Percentiles rank a stretch among this genome's conserved stretches.
phyloP scores from a whole-genome alignment of 2,888 invertebrate genomes.

The Synanthedon myopaeformis region DNA sequence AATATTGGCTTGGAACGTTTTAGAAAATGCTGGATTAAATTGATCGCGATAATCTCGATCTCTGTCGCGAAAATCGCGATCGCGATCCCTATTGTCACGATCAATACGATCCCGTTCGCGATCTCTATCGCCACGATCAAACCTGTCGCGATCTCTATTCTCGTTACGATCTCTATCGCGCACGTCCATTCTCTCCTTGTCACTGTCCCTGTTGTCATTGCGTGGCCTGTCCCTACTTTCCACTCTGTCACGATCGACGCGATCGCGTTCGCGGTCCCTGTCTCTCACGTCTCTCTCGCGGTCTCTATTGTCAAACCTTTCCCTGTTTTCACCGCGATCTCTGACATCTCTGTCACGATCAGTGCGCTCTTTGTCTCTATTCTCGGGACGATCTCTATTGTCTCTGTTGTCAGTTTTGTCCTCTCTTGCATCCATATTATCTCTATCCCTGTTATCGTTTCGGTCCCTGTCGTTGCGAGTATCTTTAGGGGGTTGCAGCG shows the following conservation, averaged over 20 bases:
- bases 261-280: conserved; percentile 31
- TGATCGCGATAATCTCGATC: conserved; percentile 47
- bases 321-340: conserved; percentile 13
- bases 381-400: conserved; percentile 25
- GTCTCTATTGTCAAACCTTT: conserved; percentile 9
- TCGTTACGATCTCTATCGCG: conserved; percentile 26
- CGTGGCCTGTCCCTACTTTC: conserved; percentile 23
- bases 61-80: conserved; percentile 22
- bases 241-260: conserved; percentile 15
- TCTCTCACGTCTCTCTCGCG: conserved; percentile 14
- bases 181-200: conserved; percentile 25
- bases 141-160: conserved; percentile 27
- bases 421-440: conserved; percentile 21
- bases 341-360: conserved; percentile 7
- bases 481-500: conserved; percentile 27
- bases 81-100: conserved; percentile 24
- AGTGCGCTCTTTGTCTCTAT: conserved; percentile 9
- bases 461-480: conserved; percentile 23
- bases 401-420: conserved; percentile 38
- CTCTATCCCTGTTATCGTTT: conserved; percentile 30
- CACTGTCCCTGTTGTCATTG: conserved; percentile 22
- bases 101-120: conserved; percentile 21
- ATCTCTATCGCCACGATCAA: conserved; percentile 31
- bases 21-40: conserved; percentile 74
- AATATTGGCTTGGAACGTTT: conserved; percentile 83